Conservation (phyloP, 2,113 vertebrate species). For the Myotis brandtii region DNA sequence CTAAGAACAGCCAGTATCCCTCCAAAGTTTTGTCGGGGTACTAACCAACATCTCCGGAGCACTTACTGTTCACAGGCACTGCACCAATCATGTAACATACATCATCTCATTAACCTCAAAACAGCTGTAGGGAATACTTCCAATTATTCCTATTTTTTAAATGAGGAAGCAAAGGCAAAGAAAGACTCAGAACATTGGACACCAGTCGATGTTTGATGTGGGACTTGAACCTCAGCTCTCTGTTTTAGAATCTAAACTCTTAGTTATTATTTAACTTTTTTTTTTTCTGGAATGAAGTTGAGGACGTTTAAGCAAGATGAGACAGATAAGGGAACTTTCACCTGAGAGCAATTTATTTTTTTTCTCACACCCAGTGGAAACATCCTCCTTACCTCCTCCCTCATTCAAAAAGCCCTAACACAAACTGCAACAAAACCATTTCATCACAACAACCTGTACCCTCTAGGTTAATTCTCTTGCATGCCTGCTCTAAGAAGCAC, state of each 20-base stretch:
- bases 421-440: neutral
- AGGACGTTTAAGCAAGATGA: slow-evolving; percentile 24
- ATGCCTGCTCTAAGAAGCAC: neutral
- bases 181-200: neutral
- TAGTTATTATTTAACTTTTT: neutral
- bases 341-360: neutral
- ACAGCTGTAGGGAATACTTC: neutral
- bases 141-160: neutral
- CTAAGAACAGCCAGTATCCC: neutral
- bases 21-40: neutral
- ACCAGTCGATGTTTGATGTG: neutral
- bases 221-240: neutral
- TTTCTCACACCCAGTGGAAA: neutral
- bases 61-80: neutral
- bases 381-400: neutral
- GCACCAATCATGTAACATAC: neutral
- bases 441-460: neutral
- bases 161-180: neutral
- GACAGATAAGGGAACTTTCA: neutral
- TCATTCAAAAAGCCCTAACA: neutral
- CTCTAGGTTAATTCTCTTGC: neutral
- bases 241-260: neutral
- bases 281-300: neutral
- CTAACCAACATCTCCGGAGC: neutral
- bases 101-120: neutral